These are phyloP conservation scores for Erethizon dorsatum DNA, from an alignment of 2,797 vertebrate species.

Conservation along the genomic window DNA sequence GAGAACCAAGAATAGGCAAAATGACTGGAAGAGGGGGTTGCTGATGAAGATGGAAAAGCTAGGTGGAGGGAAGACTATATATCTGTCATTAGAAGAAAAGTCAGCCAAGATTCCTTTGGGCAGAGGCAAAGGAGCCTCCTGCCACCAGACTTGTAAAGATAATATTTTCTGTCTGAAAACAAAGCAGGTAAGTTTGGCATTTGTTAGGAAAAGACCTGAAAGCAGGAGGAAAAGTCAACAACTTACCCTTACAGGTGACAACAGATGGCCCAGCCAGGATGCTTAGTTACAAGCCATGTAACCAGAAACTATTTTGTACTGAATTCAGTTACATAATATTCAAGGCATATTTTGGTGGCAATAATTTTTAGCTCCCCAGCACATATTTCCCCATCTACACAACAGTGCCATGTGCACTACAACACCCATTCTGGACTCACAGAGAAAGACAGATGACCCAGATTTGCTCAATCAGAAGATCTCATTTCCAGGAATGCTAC, in stretches of 20 bases:
- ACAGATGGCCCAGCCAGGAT: not conserved
- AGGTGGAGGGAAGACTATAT: not conserved
- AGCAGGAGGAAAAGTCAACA: not conserved
- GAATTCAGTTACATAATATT: not conserved
- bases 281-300: not conserved
- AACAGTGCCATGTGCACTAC: not conserved
- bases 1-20: not conserved
- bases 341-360: not conserved
- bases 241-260: not conserved
- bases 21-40: too few species aligned
- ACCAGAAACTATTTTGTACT: not conserved
- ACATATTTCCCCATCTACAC: not conserved
- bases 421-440: not conserved
- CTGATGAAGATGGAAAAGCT: not conserved
- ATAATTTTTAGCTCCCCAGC: not conserved
- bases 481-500: not conserved
- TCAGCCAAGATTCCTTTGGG: not conserved
- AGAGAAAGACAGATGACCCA: not conserved
- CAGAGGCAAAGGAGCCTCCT: not conserved
- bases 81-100: not conserved
- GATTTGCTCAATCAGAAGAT: not conserved
- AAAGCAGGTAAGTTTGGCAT: not conserved
- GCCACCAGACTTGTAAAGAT: not conserved
- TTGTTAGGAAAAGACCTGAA: not conserved
- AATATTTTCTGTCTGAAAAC: constrained; percentile 19